Percentiles rank a stretch among this genome's conserved stretches.
Conservation (phyloP, 2,888 invertebrate species). For the Calameuta idolon region DNA sequence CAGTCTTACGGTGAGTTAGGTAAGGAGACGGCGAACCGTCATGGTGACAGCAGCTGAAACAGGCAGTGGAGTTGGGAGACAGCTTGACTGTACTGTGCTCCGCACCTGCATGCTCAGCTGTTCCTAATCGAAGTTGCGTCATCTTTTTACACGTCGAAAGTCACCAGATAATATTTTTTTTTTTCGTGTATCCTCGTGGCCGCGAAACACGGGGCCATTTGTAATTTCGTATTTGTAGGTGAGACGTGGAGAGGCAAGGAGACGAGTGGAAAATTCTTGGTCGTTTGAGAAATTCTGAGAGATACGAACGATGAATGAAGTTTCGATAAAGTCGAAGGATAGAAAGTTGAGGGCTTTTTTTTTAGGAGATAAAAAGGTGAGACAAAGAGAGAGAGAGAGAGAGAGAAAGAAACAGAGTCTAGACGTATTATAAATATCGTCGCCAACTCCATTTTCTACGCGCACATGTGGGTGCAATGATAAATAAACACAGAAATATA, state of each 20-base stretch:
- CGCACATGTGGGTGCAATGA: neutral
- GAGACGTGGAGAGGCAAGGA: neutral
- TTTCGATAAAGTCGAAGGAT: neutral
- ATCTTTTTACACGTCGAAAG: neutral
- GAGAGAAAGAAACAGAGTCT: neutral
- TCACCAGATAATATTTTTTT: neutral
- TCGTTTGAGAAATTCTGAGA: neutral
- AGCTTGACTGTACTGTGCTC: neutral
- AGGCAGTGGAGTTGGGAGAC: neutral
- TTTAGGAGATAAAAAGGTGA: no score
- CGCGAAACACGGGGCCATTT: neutral
- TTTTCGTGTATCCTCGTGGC: neutral
- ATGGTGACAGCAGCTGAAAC: neutral
- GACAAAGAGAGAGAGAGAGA: no score
- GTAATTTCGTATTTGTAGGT: neutral
- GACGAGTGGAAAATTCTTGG: neutral
- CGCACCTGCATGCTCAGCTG: slow-evolving; percentile 7
- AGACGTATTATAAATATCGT: neutral
- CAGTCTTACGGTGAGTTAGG: neutral
- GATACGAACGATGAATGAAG: neutral
- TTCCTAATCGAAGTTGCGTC: slow-evolving; percentile 5
- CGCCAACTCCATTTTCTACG: neutral
- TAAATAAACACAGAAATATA: neutral
- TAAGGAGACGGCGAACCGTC: neutral
- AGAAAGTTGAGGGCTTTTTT: neutral